Evolutionary conservation across 2,113 vertebrate genomes (phyloP), one percentile per base, ranked within the genome.

Genomic region (Speoplatyrhinus poulsoni): DNA sequence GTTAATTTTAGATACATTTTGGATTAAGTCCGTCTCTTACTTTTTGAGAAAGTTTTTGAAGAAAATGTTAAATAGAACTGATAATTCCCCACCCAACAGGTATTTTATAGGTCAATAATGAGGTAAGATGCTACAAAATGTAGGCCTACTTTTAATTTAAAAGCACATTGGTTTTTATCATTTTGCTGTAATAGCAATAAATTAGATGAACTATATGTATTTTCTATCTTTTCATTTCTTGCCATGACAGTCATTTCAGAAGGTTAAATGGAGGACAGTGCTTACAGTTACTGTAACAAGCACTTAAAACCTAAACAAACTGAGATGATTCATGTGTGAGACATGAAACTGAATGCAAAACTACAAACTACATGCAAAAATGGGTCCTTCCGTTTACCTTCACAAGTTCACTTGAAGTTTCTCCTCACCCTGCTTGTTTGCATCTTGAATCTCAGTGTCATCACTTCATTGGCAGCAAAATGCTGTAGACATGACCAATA

Each of bases 401-500:
- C 5, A 2, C 6, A 4, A 58, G 19, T 50, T 33, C 67, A 50
- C 41, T 33, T 12, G 26, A 61, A 47, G 61, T 48, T 67, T 73
- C 47, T 65, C 54, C 65, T 61, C 46, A 55, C 26, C 36, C 58
- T n/a, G 70, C 62, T 36, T 16, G 15, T 49, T 61, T 16, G 19
- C 56, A 13, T 26, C 26, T 36, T n/a, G 1, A 33, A 36, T 56
- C 26, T 33, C 3, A 13, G 49, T 55, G 57, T 55, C 75, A 80
- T 62, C 67, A 17, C 63, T 77, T 75, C 69, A 66, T 26, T 46
- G 64, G 80, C 62, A 32, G 36, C 13, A 11, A 59, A 70, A 73
- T 68, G 53, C 54, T 9, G 8, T 75, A 72, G 77, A 76, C 70
- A 19, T 56, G 70, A 56, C 71, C 69, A 85, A 90, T 90, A 85